Base-by-base conservation (phyloP, 2,113 vertebrate genomes). In the Nothobranchius kuhntae region DNA sequence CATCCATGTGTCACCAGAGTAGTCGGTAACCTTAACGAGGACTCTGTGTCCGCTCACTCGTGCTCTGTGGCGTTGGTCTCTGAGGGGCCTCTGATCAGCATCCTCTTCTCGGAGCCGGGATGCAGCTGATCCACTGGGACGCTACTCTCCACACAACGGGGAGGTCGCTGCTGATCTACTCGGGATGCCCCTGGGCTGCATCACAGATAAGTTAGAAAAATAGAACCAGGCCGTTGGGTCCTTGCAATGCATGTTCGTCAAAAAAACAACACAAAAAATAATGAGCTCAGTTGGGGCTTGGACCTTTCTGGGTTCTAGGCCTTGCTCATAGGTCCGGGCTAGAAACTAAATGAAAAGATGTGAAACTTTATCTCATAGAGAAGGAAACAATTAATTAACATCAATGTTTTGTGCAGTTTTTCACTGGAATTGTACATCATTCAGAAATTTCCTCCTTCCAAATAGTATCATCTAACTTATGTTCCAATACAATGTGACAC, bases 11-110 rank as follows among this genome's bases (percentile, higher is more conserved):
- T 86, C 85, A 73, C 81, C 75, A 73, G 76, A 73, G 50, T 75
- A 79, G 83, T 68, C 26, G 3, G 55, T 79, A 81, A 84, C 86
- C 83, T 86, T 77, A 84, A 65, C 68, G 51, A 77, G 71, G 80
- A 58, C 75, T 48, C 46, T 0, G 21, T 45, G 82, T 79, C 71
- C 57, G 72, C 48, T 45, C 30, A 38, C 64, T 36, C 61, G 42
- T 0, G 47, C 65, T 46, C 13, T 8, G 60, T 2, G 58, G 54
- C 1, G 17, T 42, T 7, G 65, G 64, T 59, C 74, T 84, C 84
- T 35, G 53, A 62, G 82, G 78, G 61, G 9, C 48, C 53, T 53
- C 42, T 0, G 7, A 21, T 38, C 26, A 58, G 57, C 40, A 8
- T 77, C 57, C 68, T 81, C 65, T 1, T 59, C 69, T 65, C 21